A percentile compares a stretch with the other conserved stretches of the same genome.
Conservation (phyloP, 2,888 invertebrate genomes). For the Thereva unica region DNA sequence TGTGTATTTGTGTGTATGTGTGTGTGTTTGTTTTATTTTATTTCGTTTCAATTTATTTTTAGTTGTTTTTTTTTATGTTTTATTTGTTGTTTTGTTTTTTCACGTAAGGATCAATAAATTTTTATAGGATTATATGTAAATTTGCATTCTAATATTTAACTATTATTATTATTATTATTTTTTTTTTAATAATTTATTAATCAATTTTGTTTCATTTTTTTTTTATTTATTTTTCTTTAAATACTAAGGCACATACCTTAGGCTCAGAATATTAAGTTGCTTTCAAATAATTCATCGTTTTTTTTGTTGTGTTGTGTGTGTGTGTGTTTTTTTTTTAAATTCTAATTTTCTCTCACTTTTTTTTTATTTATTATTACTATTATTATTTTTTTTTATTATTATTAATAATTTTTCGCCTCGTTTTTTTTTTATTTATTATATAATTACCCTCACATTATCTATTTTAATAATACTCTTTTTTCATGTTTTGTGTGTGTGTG, state of each 20-base stretch:
- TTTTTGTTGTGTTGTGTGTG: too few relatives aligned
- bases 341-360: conserved; percentile 8
- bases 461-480: too few relatives aligned
- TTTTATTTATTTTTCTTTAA: conserved; percentile 24
- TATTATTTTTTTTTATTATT: conserved; percentile 8
- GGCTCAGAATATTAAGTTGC: conserved; percentile 41
- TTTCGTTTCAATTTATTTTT: too few relatives aligned
- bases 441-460: too few relatives aligned
- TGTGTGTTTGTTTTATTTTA: too few relatives aligned
- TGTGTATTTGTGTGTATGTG: too few relatives aligned
- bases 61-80: too few relatives aligned
- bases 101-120: too few relatives aligned
- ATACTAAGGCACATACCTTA: conserved; percentile 46
- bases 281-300: conserved; percentile 7
- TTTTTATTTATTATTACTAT: not conserved
- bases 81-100: too few relatives aligned
- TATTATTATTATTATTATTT: not conserved
- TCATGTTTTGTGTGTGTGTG: too few relatives aligned
- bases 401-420: not conserved
- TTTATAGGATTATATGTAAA: too few relatives aligned
- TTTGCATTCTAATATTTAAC: too few relatives aligned
- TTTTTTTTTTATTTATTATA: conserved; percentile 3
- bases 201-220: not conserved
- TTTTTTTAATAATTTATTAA: not conserved
- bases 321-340: conserved; percentile 26